A percentile compares a stretch with the other conserved stretches of the same genome.
phyloP scores from a whole-genome alignment of 2,797 vertebrate genomes.

The Cheirogaleus major region DNA sequence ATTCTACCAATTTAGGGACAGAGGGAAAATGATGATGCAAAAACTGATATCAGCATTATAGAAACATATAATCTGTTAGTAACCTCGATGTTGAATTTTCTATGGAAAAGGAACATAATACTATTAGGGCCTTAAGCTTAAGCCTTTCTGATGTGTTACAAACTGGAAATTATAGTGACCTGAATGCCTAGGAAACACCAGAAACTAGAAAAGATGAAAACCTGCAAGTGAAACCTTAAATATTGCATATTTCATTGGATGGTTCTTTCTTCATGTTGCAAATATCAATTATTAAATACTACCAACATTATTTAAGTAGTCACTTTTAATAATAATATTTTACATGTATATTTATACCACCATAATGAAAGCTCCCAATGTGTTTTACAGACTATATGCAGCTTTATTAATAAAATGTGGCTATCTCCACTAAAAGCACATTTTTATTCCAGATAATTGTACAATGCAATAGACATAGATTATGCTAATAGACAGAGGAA shows the following conservation, averaged over 20 bases:
- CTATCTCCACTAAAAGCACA: constrained; percentile 56
- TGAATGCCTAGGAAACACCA: neutral
- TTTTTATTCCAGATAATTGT: constrained; percentile 79
- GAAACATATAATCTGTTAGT: neutral
- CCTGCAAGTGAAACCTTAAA: constrained; percentile 52
- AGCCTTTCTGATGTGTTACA: constrained; percentile 9
- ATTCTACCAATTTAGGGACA: neutral
- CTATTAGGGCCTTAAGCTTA: neutral
- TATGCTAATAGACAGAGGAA: constrained; percentile 77
- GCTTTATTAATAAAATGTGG: constrained; percentile 71
- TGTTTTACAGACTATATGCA: constrained; percentile 60
- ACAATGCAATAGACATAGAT: constrained; percentile 71
- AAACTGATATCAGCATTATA: neutral
- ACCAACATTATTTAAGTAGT: constrained; percentile 72
- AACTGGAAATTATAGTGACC: neutral
- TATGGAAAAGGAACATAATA: neutral
- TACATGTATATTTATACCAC: constrained; percentile 70
- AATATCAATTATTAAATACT: constrained; percentile 79
- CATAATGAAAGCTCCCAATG: constrained; percentile 69
- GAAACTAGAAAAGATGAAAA: constrained; percentile 58
- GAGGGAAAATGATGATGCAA: neutral
- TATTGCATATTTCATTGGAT: constrained; percentile 63
- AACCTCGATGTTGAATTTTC: neutral
- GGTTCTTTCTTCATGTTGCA: constrained; percentile 36
- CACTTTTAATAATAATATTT: constrained; percentile 78